Base-by-base conservation (phyloP, 1,140 invertebrate species). In the Drosophila nigrodunni region DNA sequence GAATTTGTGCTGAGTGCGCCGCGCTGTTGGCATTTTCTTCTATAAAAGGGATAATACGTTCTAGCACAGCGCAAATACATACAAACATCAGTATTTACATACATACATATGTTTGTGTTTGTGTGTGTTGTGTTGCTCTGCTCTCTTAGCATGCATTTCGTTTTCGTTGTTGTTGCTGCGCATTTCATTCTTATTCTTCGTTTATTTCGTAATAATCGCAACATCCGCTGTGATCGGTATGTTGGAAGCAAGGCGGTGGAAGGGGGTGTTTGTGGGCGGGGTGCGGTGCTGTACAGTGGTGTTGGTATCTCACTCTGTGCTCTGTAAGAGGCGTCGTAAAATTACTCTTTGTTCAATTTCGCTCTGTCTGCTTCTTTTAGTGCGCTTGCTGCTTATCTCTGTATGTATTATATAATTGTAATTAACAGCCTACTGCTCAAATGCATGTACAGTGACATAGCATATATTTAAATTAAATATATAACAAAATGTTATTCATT, bases 181-280 rank as follows among this genome's bases (percentile, higher is more conserved):
- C 52, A 71, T 65, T 75, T 64, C 80, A 77, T 88, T 88, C 83
- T 89, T 87, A 72, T 83, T 87, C 79, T 74, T 82, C 85, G 80
- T 83, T 83, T 88, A 88, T 88, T 88, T 88, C 85, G 85, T 89
- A 88, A 88, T 89, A 89, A 85, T 85, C 82, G 82, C 81, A 85
- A 85, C 78, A 86, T 85, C 83, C 77, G 85, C 70, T 83, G 80
- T 46, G 72, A 83, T 52, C 46, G 77, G 25, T 37, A 74, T 46
- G 25, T 30, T 30, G 25, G 25, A 30, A 30, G 25, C 2, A 30
- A 30, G 25, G 25, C 6, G 3, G 3, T 4, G 6, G 21, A 35
- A 54, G 30, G 35, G 54, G 11, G 41, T 30, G 25, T 6, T 13
- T 2, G 46, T 2, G 46, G 46, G 13, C 2, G 18, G 11, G 13